Evolutionary conservation across 92 coral and sea anemone species (phyloP).

Genomic region (Zoanthus solanderi): DNA sequence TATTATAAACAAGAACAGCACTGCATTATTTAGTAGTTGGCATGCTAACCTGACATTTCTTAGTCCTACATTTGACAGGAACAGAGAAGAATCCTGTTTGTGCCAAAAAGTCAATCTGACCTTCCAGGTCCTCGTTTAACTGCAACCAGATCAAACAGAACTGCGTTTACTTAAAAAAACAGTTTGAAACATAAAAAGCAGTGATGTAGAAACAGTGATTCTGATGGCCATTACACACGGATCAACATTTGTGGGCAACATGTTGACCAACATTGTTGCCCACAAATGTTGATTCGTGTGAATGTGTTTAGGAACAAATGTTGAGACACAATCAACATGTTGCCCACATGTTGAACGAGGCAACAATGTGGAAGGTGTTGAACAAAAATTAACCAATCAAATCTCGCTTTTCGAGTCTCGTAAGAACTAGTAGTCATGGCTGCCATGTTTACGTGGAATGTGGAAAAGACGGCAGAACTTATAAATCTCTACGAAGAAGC

Average conservation of each 20-base stretch:
- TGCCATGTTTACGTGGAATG: not conserved
- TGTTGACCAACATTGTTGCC: no score
- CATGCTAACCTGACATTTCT: slow-evolving; percentile 90
- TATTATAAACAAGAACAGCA: no score
- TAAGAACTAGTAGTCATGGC: not conserved
- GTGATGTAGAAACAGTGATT: not conserved
- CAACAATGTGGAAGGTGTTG: no score
- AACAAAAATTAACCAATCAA: no score
- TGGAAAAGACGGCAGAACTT: not conserved
- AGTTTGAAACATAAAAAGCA: not conserved
- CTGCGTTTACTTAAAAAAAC: not conserved
- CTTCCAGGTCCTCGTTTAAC: slow-evolving; percentile 95
- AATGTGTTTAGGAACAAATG: no score
- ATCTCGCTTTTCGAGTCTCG: no score
- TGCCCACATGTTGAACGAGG: no score
- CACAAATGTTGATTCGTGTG: no score
- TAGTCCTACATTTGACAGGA: slow-evolving; percentile 93
- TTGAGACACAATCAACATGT: no score
- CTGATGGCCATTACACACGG: no score
- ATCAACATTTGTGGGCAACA: no score
- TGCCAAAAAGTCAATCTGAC: slow-evolving; percentile 98
- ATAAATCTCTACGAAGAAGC: not conserved
- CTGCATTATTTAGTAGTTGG: not conserved
- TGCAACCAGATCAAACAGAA: slow-evolving; percentile 30
- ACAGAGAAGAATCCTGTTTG: slow-evolving; percentile 98